A percentile compares a stretch with the other conserved stretches of the same genome.
Evolutionary conservation across 2,113 vertebrate species (phyloP).

Genomic region (Melanocharis versteri): DNA sequence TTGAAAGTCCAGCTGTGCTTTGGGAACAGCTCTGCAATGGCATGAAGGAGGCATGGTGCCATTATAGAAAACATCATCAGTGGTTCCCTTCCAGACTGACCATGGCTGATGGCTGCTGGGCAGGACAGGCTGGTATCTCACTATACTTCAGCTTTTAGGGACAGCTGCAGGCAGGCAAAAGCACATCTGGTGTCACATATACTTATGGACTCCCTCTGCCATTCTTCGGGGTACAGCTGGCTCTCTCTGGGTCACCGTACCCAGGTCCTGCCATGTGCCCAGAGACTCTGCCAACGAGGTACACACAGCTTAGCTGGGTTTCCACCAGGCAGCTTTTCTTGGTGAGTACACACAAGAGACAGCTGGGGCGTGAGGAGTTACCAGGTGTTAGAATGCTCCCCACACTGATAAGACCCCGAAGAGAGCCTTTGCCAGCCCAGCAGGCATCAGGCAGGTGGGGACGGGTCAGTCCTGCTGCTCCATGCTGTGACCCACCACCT

Average conservation of each 20-base stretch:
- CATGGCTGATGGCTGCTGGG: background rate
- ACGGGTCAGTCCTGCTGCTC: background rate
- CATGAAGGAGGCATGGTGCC: background rate
- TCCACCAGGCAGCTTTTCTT: background rate
- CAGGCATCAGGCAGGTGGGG: background rate
- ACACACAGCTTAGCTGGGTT: background rate
- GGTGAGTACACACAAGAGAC: background rate
- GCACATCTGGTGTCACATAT: fast-evolving
- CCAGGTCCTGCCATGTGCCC: background rate
- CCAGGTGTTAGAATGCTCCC: background rate
- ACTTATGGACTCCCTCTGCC: background rate
- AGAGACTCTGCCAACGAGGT: background rate
- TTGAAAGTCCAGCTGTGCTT: background rate
- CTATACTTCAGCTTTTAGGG: background rate
- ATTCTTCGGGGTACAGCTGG: background rate
- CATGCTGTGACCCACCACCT: background rate
- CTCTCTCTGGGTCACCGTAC: background rate
- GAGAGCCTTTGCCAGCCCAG: background rate
- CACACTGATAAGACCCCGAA: background rate
- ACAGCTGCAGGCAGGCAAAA: background rate
- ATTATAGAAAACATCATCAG: background rate
- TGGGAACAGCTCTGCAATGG: background rate
- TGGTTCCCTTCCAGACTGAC: background rate
- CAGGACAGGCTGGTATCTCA: background rate
- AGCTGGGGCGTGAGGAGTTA: background rate